Conservation (phyloP, 2,888 invertebrate genomes). For the Gryllus longicercus region DNA sequence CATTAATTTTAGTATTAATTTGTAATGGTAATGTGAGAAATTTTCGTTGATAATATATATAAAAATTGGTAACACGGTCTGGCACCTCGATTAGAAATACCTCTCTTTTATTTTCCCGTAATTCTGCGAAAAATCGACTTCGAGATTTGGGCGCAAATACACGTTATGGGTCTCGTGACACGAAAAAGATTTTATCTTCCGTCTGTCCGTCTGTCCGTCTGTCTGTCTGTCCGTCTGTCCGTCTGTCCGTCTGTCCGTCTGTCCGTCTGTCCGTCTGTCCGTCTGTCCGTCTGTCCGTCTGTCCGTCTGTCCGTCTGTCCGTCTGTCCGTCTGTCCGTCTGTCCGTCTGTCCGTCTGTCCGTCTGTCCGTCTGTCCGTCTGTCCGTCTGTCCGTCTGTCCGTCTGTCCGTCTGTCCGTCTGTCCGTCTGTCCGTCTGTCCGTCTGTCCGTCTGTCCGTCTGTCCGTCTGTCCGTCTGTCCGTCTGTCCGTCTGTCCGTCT, state of each 20-base stretch:
- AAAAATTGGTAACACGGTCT: too few relatives aligned
- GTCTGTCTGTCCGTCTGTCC: too few relatives aligned
- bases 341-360: conserved; percentile 17
- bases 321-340: conserved; percentile 17
- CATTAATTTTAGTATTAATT: too few relatives aligned
- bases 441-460: conserved; percentile 17
- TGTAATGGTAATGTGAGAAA: too few relatives aligned
- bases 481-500: conserved; percentile 2
- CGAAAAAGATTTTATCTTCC: too few relatives aligned
- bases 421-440: conserved; percentile 17
- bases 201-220: too few relatives aligned
- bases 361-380: conserved; percentile 2
- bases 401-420: conserved; percentile 17
- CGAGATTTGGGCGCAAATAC: too few relatives aligned
- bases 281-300: conserved; percentile 17
- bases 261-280: not conserved
- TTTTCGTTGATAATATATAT: too few relatives aligned
- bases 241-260: conserved; percentile 10
- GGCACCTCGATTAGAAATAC: too few relatives aligned
- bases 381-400: conserved; percentile 1
- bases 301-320: conserved; percentile 17
- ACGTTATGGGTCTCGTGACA: too few relatives aligned
- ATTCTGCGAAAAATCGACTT: too few relatives aligned
- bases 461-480: conserved; percentile 17
- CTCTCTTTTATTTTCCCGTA: too few relatives aligned